A percentile compares a stretch with the other conserved stretches of the same genome.
Evolutionary conservation across 2,888 invertebrate genomes (phyloP).

Genomic region (Noctua pronuba): DNA sequence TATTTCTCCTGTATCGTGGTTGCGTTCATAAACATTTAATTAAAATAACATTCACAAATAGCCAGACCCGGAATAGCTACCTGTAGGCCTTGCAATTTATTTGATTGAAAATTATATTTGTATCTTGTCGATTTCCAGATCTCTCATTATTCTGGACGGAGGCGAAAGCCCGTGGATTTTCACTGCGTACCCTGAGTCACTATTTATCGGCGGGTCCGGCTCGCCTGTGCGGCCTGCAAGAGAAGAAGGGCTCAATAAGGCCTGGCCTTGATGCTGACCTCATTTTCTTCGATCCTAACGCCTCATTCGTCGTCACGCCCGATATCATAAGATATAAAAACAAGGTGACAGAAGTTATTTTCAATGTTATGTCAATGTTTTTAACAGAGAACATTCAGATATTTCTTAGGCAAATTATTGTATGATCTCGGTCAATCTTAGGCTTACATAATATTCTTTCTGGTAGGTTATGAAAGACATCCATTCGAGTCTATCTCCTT

Average conservation of each 20-base stretch:
- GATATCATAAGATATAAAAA: constrained; percentile 91
- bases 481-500: not conserved
- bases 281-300: constrained; percentile 92
- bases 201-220: constrained; percentile 91
- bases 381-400: too few species aligned
- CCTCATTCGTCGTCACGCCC: constrained; percentile 88
- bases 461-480: not conserved
- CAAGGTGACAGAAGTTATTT: constrained; percentile 86
- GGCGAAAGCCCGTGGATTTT: constrained; percentile 86
- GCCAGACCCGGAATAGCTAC: too few species aligned
- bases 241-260: constrained; percentile 90
- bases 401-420: not conserved
- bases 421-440: not conserved
- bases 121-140: constrained; percentile 75
- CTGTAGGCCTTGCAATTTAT: too few species aligned
- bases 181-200: constrained; percentile 87
- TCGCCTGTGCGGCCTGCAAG: constrained; percentile 89
- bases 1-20: too few species aligned
- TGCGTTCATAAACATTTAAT: too few species aligned
- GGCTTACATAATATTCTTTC: not conserved
- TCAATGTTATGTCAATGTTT: too few species aligned
- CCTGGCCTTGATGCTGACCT: constrained; percentile 93
- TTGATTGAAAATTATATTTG: not conserved
- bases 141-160: constrained; percentile 92
- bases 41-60: too few species aligned